Evolutionary conservation across 1,140 invertebrate species (phyloP).

Genomic region (Drosophila novamexicana): DNA sequence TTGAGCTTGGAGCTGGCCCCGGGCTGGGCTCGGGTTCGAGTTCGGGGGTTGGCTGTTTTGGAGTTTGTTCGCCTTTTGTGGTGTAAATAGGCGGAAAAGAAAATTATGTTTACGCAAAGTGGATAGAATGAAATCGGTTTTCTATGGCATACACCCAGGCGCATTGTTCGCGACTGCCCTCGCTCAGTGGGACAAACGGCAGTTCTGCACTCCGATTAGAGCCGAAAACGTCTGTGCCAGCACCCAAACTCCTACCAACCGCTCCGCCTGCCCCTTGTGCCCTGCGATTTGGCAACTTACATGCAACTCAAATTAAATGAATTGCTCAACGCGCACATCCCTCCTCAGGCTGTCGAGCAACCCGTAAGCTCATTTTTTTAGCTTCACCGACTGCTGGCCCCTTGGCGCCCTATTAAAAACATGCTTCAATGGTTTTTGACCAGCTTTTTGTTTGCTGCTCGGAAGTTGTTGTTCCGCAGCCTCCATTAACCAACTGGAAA

Average conservation of each 20-base stretch:
- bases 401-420: constrained; percentile 67
- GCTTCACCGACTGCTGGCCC: constrained; percentile 10
- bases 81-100: constrained; percentile 79
- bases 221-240: constrained; percentile 31
- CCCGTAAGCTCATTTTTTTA: background rate
- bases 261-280: background rate
- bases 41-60: constrained; percentile 1
- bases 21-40: background rate
- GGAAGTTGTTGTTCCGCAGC: constrained; percentile 56
- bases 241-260: background rate
- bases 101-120: constrained; percentile 78
- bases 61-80: constrained; percentile 62
- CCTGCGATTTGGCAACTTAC: constrained; percentile 34
- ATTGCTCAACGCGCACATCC: constrained; percentile 62
- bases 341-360: constrained; percentile 13
- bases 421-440: constrained; percentile 80
- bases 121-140: constrained; percentile 38
- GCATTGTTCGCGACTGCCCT: constrained; percentile 28
- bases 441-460: constrained; percentile 65
- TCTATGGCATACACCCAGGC: constrained; percentile 38
- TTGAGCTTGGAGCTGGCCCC: background rate
- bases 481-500: constrained; percentile 54
- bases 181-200: constrained; percentile 29
- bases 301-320: constrained; percentile 80
- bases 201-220: constrained; percentile 27